These are phyloP conservation scores for Spialia ferax DNA, from an alignment of 2,888 invertebrate genomes.

Conservation along the genomic window DNA sequence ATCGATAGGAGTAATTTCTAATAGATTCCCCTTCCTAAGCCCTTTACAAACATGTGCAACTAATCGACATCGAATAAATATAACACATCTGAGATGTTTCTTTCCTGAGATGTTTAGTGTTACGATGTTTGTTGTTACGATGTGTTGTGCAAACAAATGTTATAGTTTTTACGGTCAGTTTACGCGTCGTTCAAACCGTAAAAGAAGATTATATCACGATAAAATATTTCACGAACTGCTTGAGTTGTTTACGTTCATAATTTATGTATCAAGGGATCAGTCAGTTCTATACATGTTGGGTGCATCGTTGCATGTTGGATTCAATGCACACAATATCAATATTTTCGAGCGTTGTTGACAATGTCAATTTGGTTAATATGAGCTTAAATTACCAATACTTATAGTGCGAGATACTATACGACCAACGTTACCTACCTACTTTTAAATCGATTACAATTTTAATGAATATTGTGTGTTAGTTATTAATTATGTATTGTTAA, in stretches of 20 bases:
- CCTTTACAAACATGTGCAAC: conserved; percentile 30
- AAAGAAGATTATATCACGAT: conserved; percentile 65
- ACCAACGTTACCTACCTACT: conserved; percentile 4
- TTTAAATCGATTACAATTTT: conserved; percentile 4
- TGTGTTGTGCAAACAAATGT: conserved; percentile 50
- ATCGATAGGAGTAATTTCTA: conserved; percentile 28
- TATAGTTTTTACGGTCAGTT: conserved; percentile 64
- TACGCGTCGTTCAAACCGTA: conserved; percentile 48
- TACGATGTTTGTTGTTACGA: conserved; percentile 32
- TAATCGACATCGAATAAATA: conserved; percentile 55
- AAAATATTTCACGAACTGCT: conserved; percentile 74
- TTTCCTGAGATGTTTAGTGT: conserved; percentile 35
- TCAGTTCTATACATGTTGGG: conserved; percentile 56
- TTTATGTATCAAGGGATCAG: conserved; percentile 69
- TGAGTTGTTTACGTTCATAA: conserved; percentile 67
- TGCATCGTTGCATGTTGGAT: conserved; percentile 14
- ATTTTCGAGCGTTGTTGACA: conserved; percentile 22
- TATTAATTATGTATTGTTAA: neutral
- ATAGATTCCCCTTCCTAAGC: conserved; percentile 17
- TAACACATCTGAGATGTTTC: conserved; percentile 50
- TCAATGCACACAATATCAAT: conserved; percentile 15
- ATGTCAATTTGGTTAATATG: conserved; percentile 29
- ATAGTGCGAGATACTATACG: no score
- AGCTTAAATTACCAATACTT: conserved; percentile 21
- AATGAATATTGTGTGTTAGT: neutral